Conservation (phyloP, 2,113 vertebrate genomes). For the Boulengerochromis microlepis region DNA sequence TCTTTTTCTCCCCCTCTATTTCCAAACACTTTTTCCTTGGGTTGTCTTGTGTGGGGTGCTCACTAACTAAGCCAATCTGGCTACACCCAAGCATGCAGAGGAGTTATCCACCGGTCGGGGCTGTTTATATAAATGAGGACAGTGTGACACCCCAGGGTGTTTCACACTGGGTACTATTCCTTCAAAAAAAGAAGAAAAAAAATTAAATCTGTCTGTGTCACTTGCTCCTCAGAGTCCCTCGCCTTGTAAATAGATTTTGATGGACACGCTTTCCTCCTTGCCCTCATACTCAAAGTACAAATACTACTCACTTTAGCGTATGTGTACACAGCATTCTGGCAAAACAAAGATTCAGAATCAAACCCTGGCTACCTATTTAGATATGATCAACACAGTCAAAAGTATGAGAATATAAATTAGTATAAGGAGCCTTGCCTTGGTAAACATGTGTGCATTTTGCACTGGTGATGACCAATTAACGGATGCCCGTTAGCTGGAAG, state of each 20-base stretch:
- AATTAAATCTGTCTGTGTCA: slow-evolving; percentile 44
- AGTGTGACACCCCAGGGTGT: slow-evolving; percentile 67
- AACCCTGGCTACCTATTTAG: slow-evolving; percentile 15
- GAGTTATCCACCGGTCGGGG: slow-evolving; percentile 60
- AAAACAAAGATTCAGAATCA: slow-evolving; percentile 24
- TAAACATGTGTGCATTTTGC: slow-evolving; percentile 21
- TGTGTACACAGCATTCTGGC: slow-evolving; percentile 9
- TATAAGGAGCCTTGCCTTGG: not conserved
- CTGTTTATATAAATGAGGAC: slow-evolving; percentile 68
- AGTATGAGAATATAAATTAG: slow-evolving; percentile 35
- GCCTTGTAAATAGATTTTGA: slow-evolving; percentile 67
- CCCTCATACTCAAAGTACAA: slow-evolving; percentile 48
- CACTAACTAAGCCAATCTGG: slow-evolving; percentile 70
- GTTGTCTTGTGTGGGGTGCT: slow-evolving; percentile 60
- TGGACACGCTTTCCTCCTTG: slow-evolving; percentile 53
- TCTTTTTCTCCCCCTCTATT: slow-evolving; percentile 32
- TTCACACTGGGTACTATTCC: slow-evolving; percentile 54
- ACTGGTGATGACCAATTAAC: slow-evolving; percentile 12
- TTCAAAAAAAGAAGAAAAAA: slow-evolving; percentile 42
- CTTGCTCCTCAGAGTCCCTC: slow-evolving; percentile 54
- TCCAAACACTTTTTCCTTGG: slow-evolving; percentile 54
- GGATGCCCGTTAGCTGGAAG: not conserved
- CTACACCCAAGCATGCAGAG: slow-evolving; percentile 63
- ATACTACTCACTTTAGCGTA: slow-evolving; percentile 27
- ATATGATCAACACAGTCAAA: slow-evolving; percentile 33